Percentiles rank a stretch among this genome's conserved stretches.
phyloP scores from a whole-genome alignment of 2,888 invertebrate species.

The Melieria omissa region DNA sequence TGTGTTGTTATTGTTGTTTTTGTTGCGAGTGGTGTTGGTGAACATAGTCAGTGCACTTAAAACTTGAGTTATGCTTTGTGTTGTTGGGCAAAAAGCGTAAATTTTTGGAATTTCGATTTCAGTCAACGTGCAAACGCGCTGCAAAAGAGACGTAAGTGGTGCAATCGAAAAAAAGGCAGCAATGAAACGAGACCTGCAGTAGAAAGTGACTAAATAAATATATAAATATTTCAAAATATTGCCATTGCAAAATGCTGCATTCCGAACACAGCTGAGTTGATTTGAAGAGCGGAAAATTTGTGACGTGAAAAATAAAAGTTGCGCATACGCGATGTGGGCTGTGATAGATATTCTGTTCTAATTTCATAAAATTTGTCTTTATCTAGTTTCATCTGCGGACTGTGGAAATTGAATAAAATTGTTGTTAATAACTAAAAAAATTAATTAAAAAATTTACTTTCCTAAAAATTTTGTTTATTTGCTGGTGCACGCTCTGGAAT shows the following conservation, averaged over 20 bases:
- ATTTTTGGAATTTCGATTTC: slow-evolving; percentile 33
- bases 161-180: neutral
- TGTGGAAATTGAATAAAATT: neutral
- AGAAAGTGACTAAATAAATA: neutral
- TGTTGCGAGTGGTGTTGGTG: slow-evolving; percentile 16
- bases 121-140: slow-evolving; percentile 30
- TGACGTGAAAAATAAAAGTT: neutral
- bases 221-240: neutral
- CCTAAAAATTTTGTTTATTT: too few relatives aligned
- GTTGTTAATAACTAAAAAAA: neutral
- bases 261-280: too few relatives aligned
- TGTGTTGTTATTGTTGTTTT: slow-evolving; percentile 26
- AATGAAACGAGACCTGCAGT: neutral
- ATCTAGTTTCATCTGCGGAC: neutral
- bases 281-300: neutral
- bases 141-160: slow-evolving; percentile 21
- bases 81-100: slow-evolving; percentile 9
- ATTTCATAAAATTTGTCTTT: too few relatives aligned
- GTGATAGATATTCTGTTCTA: neutral
- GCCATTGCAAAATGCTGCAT: neutral
- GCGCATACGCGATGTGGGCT: slow-evolving; percentile 16
- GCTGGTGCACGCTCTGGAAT: too few relatives aligned
- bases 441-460: neutral
- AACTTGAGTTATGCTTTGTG: slow-evolving; percentile 3
- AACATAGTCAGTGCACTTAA: slow-evolving; percentile 9